A percentile compares a stretch with the other conserved stretches of the same genome.
phyloP scores from a whole-genome alignment of 2,797 vertebrate genomes.

The Betta splendens region DNA sequence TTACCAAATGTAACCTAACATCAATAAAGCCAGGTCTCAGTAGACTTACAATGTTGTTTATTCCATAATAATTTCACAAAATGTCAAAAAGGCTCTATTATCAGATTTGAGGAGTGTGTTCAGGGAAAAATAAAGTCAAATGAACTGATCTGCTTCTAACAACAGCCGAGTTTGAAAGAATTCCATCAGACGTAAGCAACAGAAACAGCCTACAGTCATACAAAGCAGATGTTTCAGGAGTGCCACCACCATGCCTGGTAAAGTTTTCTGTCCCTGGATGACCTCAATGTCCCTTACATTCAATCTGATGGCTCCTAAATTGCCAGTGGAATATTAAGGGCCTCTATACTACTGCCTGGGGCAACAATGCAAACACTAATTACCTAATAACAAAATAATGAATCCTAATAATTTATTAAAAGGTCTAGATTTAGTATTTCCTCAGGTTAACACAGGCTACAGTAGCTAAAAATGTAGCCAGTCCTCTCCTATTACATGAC shows the following conservation, averaged over 20 bases:
- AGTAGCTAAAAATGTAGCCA: too few relatives aligned
- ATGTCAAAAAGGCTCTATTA: not conserved
- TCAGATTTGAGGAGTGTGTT: too few relatives aligned
- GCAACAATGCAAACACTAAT: conserved; percentile 67
- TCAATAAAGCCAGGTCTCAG: conserved; percentile 27
- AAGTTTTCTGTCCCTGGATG: too few relatives aligned
- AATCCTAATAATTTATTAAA: conserved; percentile 61
- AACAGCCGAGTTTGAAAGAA: not conserved
- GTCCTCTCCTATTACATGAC: too few relatives aligned
- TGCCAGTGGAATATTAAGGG: conserved; percentile 72
- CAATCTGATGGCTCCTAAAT: conserved; percentile 61
- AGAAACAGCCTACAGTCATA: too few relatives aligned
- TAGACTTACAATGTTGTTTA: conserved; percentile 12
- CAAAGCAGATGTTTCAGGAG: too few relatives aligned
- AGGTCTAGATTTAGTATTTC: conserved; percentile 25
- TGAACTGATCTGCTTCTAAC: not conserved
- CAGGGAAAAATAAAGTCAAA: not conserved
- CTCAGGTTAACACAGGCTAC: not conserved
- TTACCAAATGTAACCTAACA: conserved; percentile 29
- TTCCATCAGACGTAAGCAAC: too few relatives aligned
- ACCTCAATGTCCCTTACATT: conserved; percentile 42
- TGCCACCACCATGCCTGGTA: too few relatives aligned
- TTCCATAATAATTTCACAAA: conserved; percentile 5
- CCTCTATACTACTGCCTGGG: conserved; percentile 47
- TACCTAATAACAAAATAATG: too few relatives aligned